A percentile compares a stretch with the other conserved stretches of the same genome.
Conservation (phyloP, 1,140 invertebrate species). For the Magallana ariakensis region DNA sequence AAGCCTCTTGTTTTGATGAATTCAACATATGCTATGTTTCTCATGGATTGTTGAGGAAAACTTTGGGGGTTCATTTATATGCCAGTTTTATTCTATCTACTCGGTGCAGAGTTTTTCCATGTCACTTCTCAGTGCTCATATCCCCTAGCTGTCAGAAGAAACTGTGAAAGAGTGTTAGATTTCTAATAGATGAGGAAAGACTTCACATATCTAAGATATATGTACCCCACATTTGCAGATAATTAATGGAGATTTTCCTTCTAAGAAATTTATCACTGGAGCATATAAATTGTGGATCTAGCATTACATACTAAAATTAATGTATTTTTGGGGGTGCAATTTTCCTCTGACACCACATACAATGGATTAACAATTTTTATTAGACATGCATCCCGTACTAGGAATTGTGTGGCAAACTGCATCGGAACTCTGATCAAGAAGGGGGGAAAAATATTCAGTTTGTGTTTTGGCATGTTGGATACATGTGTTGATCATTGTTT, state of each 20-base stretch:
- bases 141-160: not conserved
- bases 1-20: conserved; percentile 11
- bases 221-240: not conserved
- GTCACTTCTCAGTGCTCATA: not conserved
- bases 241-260: conserved; percentile 20
- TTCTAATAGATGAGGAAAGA: not conserved
- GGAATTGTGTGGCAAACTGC: not conserved
- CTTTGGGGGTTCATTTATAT: not conserved
- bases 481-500: conserved; percentile 21
- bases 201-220: conserved; percentile 21
- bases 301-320: not conserved
- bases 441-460: not conserved
- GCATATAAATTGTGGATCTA: not conserved
- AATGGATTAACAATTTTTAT: too few species aligned
- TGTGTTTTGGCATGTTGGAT: not conserved
- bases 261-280: conserved; percentile 20
- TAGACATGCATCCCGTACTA: too few species aligned
- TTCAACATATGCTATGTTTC: conserved; percentile 23
- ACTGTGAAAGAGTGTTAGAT: not conserved
- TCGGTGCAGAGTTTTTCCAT: conserved; percentile 3
- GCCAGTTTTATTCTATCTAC: not conserved
- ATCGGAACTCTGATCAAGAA: not conserved
- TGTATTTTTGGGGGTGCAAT: too few species aligned
- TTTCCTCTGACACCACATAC: too few species aligned
- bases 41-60: conserved; percentile 27